Evolutionary conservation across 2,113 vertebrate genomes (phyloP).

Genomic region (Zapornia atra): DNA sequence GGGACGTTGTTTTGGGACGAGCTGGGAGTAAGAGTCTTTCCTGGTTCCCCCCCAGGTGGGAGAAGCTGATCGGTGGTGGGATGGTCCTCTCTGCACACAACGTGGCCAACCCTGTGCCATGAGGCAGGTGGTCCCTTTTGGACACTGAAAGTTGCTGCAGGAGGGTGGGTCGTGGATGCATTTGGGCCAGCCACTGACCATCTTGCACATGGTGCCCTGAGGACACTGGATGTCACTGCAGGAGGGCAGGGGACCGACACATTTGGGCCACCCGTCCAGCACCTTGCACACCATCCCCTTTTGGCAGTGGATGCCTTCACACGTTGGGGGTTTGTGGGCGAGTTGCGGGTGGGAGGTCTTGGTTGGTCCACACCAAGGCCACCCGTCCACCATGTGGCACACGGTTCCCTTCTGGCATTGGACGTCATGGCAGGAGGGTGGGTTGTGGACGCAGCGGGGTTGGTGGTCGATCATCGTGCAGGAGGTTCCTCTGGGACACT

Average conservation of each 20-base stretch:
- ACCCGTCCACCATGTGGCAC: not conserved
- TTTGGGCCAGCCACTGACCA: not conserved
- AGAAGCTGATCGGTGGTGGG: not conserved
- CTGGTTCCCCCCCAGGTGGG: accelerated
- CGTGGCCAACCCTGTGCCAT: not conserved
- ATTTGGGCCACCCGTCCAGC: not conserved
- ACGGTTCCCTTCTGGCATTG: not conserved
- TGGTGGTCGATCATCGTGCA: not conserved
- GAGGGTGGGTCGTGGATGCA: not conserved
- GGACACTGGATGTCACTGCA: not conserved
- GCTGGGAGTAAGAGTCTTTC: not conserved
- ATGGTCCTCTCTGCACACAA: not conserved
- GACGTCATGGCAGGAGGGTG: not conserved
- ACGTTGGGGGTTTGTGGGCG: accelerated
- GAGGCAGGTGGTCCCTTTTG: not conserved
- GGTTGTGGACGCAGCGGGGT: accelerated
- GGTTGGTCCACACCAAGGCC: not conserved
- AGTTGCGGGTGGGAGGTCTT: accelerated
- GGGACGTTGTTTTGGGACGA: accelerated
- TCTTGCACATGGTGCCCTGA: not conserved
- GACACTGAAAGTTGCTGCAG: not conserved
- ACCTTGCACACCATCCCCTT: not conserved
- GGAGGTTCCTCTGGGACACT: not conserved
- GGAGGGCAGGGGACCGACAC: not conserved
- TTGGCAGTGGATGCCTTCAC: not conserved